Evolutionary conservation across 2,888 invertebrate genomes (phyloP), one percentile per base, ranked within the genome.

Genomic region (Anoplius nigerrimus): DNA sequence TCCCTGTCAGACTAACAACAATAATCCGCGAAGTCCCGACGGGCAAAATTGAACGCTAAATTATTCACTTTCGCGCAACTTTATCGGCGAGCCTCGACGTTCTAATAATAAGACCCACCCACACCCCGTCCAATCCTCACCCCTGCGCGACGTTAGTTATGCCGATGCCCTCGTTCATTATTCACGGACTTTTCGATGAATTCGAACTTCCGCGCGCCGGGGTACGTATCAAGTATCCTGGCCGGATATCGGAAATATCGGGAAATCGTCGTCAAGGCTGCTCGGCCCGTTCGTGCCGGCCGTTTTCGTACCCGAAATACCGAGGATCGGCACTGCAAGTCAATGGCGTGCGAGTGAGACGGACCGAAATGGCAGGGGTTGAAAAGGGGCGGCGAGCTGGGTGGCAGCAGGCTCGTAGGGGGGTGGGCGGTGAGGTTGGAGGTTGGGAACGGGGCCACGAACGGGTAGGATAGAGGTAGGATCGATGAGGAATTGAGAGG

Each of bases 401-500:
- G 34, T 18, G 4, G n/a, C n/a, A n/a, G n/a, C n/a, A n/a, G n/a
- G n/a, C n/a, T n/a, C n/a, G n/a, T 27, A 58, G 20, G 24, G 55
- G 2, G 18, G 6, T 46, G 54, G 61, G 52, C 42, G 54, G 58
- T 34, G 21, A 22, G 54, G 18, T n/a, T n/a, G n/a, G 56, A 42
- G 43, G 11, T 15, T 16, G 34, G 22, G 46, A 15, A 22, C 18
- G 51, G 15, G 45, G 13, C 6, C 4, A 43, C 8, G 34, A 27
- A 21, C 52, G 11, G 16, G 27, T 0, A 52, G 45, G 21, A 52
- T 21, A 18, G 24, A 56, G 56, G 22, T 11, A 43, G 57, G 63
- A 71, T 76, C 72, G 71, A 76, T 70, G 71, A 69, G 69, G 55
- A 60, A 75, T 67, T 52, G 73, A 62, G 63, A 62, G 66, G 46